Evolutionary conservation across 1,140 invertebrate species (phyloP).

Genomic region (Metopolophium dirhodum): DNA sequence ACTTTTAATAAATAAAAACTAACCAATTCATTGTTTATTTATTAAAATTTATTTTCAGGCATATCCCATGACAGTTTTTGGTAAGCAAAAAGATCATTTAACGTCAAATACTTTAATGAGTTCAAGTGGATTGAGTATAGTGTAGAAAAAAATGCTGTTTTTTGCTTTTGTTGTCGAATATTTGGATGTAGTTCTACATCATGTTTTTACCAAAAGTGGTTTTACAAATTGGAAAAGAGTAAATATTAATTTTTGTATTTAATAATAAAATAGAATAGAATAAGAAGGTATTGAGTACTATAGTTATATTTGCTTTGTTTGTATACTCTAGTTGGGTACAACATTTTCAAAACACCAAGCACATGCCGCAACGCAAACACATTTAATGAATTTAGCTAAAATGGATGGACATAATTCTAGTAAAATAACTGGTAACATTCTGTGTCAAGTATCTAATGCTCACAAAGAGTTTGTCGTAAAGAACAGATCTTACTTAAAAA

Average conservation of each 20-base stretch:
- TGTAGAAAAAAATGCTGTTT: no score
- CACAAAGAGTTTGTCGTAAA: not conserved
- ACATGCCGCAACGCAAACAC: not conserved
- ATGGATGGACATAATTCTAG: not conserved
- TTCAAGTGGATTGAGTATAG: no score
- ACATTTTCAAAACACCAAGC: not conserved
- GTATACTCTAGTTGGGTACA: not conserved
- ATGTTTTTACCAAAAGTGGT: not conserved
- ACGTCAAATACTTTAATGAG: no score
- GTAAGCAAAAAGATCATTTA: no score
- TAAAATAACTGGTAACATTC: not conserved
- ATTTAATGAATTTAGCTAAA: not conserved
- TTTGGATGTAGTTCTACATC: no score
- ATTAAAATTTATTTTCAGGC: not conserved
- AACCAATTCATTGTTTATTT: no score
- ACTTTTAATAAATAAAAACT: not conserved
- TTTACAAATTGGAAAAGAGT: not conserved
- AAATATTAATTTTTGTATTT: not conserved
- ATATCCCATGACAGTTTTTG: no score
- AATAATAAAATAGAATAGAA: not conserved
- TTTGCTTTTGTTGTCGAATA: no score
- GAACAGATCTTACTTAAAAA: not conserved
- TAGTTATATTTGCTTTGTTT: not conserved
- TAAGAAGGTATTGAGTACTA: not conserved
- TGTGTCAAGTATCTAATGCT: not conserved